These are phyloP conservation scores for Pseudomyrmex dendroicus DNA, from an alignment of 1,140 invertebrate species.

Conservation along the genomic window DNA sequence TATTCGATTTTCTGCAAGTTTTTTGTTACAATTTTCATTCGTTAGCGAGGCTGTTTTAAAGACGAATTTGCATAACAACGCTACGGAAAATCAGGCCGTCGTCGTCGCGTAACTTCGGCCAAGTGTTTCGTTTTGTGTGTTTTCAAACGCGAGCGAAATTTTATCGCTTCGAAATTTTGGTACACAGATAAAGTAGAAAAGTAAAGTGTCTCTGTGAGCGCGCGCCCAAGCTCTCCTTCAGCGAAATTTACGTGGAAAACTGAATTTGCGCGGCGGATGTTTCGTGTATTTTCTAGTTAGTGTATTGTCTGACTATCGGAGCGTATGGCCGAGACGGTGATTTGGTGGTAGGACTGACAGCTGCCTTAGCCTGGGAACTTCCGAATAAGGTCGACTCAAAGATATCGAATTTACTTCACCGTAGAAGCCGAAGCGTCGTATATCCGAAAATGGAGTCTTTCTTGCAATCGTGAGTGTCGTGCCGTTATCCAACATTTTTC, in stretches of 20 bases:
- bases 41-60: neutral
- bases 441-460: conserved; percentile 84
- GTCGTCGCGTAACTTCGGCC: conserved; percentile 27
- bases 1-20: neutral
- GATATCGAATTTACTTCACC: conserved; percentile 78
- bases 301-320: conserved; percentile 83
- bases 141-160: conserved; percentile 15
- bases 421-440: conserved; percentile 78
- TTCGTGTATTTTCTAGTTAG: conserved; percentile 78
- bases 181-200: conserved; percentile 59
- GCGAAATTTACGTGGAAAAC: conserved; percentile 47
- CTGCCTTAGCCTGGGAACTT: conserved; percentile 84
- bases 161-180: conserved; percentile 40
- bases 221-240: neutral
- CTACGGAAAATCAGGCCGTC: conserved; percentile 8
- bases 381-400: conserved; percentile 81
- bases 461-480: conserved; percentile 81
- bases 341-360: conserved; percentile 82
- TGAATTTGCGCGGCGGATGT: conserved; percentile 51
- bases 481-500: conserved; percentile 43
- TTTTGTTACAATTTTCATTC: neutral
- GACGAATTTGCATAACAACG: neutral
- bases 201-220: conserved; percentile 17
- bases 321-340: conserved; percentile 79
- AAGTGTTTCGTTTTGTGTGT: conserved; percentile 15